Evolutionary conservation across 2,888 invertebrate species (phyloP).

Genomic region (Himalopsyche tibetana): DNA sequence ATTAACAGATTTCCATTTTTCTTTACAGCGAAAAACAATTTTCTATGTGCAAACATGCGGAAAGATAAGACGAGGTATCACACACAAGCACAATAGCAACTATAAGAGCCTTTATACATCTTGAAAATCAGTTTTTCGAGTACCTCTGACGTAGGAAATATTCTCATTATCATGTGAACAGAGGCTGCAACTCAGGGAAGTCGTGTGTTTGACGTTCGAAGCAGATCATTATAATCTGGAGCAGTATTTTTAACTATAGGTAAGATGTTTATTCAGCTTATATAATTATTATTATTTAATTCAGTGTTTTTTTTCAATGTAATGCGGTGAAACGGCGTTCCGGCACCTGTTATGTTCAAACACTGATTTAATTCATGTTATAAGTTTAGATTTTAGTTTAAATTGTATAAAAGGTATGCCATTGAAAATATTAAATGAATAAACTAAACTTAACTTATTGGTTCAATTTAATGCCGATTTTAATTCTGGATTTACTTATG

Average conservation of each 20-base stretch:
- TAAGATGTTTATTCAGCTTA: not conserved
- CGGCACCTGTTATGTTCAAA: too few relatives aligned
- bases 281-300: too few relatives aligned
- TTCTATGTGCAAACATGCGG: not conserved
- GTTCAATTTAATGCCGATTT: too few relatives aligned
- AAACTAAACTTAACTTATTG: too few relatives aligned
- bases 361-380: too few relatives aligned
- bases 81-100: not conserved
- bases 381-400: too few relatives aligned
- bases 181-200: not conserved
- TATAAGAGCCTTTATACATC: not conserved
- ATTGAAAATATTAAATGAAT: too few relatives aligned
- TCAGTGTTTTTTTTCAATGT: too few relatives aligned
- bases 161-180: not conserved
- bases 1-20: not conserved
- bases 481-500: too few relatives aligned
- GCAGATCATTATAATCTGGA: not conserved
- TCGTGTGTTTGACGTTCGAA: not conserved
- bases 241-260: not conserved
- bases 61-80: not conserved
- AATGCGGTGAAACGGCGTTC: too few relatives aligned
- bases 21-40: not conserved
- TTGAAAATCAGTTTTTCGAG: not conserved
- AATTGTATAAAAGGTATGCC: too few relatives aligned
- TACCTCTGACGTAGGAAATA: not conserved